phyloP scores from a whole-genome alignment of 2,797 vertebrate species.

The Urosaurus nigricauda region DNA sequence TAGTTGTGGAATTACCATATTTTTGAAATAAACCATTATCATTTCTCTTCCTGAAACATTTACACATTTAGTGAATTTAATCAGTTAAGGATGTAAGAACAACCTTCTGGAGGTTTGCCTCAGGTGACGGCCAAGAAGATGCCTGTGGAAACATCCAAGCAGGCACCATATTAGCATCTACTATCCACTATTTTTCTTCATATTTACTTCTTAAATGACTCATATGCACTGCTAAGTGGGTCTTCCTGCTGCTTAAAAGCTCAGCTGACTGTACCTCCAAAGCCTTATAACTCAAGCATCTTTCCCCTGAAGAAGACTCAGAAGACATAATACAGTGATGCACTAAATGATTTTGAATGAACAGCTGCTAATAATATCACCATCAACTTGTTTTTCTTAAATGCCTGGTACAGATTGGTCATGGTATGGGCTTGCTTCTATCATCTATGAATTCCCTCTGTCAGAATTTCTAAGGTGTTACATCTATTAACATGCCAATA shows the following conservation, averaged over 20 bases:
- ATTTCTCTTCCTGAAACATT: neutral
- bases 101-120: neutral
- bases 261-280: neutral
- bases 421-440: neutral
- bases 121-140: neutral
- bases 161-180: neutral
- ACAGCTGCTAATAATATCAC: slow-evolving; percentile 13
- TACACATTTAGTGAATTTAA: neutral
- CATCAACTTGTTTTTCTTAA: neutral
- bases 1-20: neutral
- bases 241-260: no score
- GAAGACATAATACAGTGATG: neutral
- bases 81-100: neutral
- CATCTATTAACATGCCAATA: neutral
- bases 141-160: neutral
- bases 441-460: neutral
- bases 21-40: neutral
- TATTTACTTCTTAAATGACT: neutral
- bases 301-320: neutral
- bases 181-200: neutral
- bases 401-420: neutral
- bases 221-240: neutral
- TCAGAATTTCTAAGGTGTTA: slow-evolving; percentile 12
- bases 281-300: neutral
- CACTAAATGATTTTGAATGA: slow-evolving; percentile 9